A percentile compares a stretch with the other conserved stretches of the same genome.
phyloP scores from a whole-genome alignment of 2,113 vertebrate genomes.

The Illadopsis cleaveri region DNA sequence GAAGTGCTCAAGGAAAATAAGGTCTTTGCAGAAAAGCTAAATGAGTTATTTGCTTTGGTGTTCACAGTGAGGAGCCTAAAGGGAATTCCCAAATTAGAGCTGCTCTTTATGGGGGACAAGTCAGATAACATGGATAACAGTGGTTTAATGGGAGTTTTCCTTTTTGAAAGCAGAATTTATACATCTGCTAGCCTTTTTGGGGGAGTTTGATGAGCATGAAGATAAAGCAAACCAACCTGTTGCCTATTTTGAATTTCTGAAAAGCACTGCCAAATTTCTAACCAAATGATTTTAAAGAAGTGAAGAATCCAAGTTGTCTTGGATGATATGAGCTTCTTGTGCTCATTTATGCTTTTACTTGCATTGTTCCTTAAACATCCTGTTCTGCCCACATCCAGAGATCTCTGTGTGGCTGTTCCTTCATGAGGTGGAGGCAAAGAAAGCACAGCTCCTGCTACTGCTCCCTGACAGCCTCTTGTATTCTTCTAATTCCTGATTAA shows the following conservation, averaged over 20 bases:
- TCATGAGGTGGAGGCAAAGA: neutral
- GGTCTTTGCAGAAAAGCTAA: conserved; percentile 48
- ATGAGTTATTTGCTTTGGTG: conserved; percentile 62
- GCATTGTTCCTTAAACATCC: neutral
- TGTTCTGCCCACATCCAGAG: neutral
- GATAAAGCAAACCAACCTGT: neutral
- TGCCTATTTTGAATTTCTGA: neutral
- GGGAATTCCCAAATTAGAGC: conserved; percentile 55
- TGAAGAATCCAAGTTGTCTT: neutral
- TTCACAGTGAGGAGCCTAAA: conserved; percentile 32
- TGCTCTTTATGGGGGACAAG: neutral
- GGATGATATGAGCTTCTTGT: accelerated
- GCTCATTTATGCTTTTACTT: neutral
- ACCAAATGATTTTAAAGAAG: neutral
- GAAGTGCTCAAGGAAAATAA: conserved; percentile 60
- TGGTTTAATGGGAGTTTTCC: neutral
- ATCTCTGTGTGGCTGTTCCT: neutral
- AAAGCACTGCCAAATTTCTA: neutral
- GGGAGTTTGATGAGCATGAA: neutral
- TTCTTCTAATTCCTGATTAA: neutral
- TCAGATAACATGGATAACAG: conserved; percentile 3
- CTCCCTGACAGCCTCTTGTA: neutral
- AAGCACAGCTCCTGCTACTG: neutral
- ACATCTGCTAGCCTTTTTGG: neutral
- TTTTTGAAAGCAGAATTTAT: neutral